Evolutionary conservation across 2,888 invertebrate species (phyloP).

Genomic region (Oithona nana): DNA sequence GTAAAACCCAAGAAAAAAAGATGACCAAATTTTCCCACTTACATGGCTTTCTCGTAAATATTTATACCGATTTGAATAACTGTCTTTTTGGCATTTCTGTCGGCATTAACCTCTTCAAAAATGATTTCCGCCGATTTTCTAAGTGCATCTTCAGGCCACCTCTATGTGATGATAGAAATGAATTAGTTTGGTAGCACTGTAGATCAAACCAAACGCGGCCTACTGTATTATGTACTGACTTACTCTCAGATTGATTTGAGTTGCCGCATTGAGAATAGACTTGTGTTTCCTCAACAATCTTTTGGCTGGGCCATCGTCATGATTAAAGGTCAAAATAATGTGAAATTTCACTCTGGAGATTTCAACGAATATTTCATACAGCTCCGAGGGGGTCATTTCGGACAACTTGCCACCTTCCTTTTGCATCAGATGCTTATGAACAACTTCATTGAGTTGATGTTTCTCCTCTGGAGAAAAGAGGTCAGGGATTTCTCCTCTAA

Average conservation of each 20-base stretch:
- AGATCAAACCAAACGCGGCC: neutral
- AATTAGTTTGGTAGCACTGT: too few relatives aligned
- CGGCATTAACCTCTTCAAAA: constrained; percentile 1
- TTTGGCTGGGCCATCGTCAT: neutral
- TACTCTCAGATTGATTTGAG: neutral
- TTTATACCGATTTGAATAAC: neutral
- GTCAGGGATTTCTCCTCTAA: neutral
- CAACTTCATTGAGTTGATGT: constrained; percentile 4
- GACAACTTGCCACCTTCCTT: neutral
- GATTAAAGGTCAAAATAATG: neutral
- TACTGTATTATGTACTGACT: neutral
- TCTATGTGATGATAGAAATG: too few relatives aligned
- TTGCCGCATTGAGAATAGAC: neutral
- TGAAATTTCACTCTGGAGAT: neutral
- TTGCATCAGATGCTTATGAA: neutral
- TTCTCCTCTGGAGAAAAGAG: constrained; percentile 4
- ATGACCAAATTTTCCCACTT: neutral
- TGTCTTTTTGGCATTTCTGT: constrained; percentile 6
- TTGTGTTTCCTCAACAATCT: neutral
- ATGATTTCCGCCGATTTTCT: constrained; percentile 1
- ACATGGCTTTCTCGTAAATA: neutral
- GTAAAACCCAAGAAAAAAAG: neutral
- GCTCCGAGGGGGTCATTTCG: neutral
- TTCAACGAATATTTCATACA: neutral
- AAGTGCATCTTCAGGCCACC: constrained; percentile 16